These are phyloP conservation scores for Pristionchus maxplancki DNA, from an alignment of 2,888 invertebrate species.

Conservation along the genomic window DNA sequence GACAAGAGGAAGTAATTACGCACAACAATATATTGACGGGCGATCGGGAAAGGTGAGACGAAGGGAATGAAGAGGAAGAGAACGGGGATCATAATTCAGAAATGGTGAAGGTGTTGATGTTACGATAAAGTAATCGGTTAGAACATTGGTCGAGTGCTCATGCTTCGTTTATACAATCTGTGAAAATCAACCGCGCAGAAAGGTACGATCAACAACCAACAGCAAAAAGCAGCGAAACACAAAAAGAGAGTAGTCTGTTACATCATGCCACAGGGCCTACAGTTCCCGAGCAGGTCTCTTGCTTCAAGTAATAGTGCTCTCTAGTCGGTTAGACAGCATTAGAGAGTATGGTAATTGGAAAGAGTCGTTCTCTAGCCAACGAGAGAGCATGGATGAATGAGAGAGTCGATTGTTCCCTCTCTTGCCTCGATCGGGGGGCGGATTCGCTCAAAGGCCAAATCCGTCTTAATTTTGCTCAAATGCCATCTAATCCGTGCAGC, in stretches of 20 bases:
- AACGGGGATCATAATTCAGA: not conserved
- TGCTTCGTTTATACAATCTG: too few species aligned
- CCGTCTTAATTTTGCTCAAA: slow-evolving; percentile 41
- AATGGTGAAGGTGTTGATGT: not conserved
- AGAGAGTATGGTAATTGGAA: too few species aligned
- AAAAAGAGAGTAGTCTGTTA: not conserved
- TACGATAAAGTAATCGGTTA: too few species aligned
- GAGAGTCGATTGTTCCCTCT: not conserved
- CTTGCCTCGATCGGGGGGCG: not conserved
- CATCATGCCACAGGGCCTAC: not conserved
- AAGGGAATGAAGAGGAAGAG: not conserved
- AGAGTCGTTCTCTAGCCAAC: too few species aligned
- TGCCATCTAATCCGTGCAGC: slow-evolving; percentile 7
- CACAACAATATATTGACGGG: not conserved
- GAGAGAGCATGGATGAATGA: too few species aligned
- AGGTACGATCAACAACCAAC: too few species aligned
- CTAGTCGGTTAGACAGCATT: not conserved
- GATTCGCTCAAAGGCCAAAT: not conserved
- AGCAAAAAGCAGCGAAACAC: not conserved
- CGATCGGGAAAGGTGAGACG: not conserved
- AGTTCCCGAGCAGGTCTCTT: not conserved
- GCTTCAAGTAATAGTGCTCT: not conserved
- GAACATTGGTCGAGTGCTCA: too few species aligned
- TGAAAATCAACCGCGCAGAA: too few species aligned
- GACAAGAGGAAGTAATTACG: not conserved